phyloP scores from a whole-genome alignment of 2,113 vertebrate genomes.

The Trochalopteron elliotii region DNA sequence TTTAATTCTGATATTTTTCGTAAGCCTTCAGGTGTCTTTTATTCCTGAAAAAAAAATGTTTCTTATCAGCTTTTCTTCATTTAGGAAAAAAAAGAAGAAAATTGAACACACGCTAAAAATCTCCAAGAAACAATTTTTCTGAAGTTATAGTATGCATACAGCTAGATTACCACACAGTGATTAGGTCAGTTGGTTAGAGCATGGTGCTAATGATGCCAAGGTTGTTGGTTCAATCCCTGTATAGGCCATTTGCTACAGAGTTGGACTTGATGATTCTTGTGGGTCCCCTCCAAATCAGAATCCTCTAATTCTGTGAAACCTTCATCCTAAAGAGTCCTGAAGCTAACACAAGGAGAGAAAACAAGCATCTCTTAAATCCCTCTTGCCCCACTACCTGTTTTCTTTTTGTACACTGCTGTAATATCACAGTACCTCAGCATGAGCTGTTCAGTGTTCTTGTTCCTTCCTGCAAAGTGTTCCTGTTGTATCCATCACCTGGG shows the following conservation, averaged over 20 bases:
- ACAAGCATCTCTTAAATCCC: not conserved
- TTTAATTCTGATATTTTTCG: not conserved
- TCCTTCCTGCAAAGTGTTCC: not conserved
- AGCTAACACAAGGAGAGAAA: not conserved
- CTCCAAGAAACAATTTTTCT: not conserved
- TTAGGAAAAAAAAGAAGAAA: not conserved
- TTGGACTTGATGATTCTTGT: not conserved
- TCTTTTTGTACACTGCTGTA: not conserved
- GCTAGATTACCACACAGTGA: not conserved
- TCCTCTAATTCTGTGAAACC: not conserved
- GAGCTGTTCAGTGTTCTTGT: not conserved
- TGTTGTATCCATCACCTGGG: not conserved
- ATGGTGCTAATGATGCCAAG: not conserved
- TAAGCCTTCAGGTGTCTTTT: not conserved
- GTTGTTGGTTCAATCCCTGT: not conserved
- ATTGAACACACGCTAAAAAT: not conserved
- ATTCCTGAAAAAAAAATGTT: not conserved
- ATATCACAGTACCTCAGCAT: not conserved
- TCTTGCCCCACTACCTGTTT: not conserved
- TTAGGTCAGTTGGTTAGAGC: no score
- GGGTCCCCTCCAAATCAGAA: not conserved
- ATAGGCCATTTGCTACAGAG: not conserved
- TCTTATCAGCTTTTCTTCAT: not conserved
- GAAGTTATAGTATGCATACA: not conserved
- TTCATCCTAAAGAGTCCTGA: not conserved